phyloP scores from a whole-genome alignment of 2,797 vertebrate genomes.

The Silurus lanzhouensis region DNA sequence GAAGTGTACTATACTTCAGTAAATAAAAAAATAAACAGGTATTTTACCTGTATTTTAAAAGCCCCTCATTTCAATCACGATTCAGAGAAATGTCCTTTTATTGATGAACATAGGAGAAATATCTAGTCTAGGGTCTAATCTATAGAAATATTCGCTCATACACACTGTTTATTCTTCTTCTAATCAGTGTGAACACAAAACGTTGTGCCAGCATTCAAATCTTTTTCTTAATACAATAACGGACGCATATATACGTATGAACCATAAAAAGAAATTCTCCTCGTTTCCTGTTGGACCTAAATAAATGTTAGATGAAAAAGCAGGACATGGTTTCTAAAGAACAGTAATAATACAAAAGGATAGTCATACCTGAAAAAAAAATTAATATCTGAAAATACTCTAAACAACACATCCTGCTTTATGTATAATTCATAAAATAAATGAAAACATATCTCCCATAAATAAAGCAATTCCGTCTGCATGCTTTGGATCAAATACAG shows the following conservation, averaged over 20 bases:
- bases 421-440: not conserved
- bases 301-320: not conserved
- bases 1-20: no score
- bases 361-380: not conserved
- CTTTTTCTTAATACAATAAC: not conserved
- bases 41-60: no score
- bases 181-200: not conserved
- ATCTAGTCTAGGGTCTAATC: no score
- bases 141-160: not conserved
- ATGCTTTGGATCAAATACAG: slow-evolving; percentile 4
- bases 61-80: no score
- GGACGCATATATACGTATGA: no score
- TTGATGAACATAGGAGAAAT: no score
- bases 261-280: not conserved
- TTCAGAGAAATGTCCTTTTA: no score
- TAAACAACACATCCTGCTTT: not conserved
- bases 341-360: not conserved
- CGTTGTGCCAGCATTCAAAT: not conserved
- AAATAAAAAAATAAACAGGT: no score
- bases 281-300: not conserved
- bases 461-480: slow-evolving; percentile 1
- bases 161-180: not conserved
- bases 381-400: not conserved
- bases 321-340: not conserved
- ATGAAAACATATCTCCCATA: not conserved